Evolutionary conservation across 2,113 vertebrate species (phyloP).

Genomic region (Siniperca chuatsi): DNA sequence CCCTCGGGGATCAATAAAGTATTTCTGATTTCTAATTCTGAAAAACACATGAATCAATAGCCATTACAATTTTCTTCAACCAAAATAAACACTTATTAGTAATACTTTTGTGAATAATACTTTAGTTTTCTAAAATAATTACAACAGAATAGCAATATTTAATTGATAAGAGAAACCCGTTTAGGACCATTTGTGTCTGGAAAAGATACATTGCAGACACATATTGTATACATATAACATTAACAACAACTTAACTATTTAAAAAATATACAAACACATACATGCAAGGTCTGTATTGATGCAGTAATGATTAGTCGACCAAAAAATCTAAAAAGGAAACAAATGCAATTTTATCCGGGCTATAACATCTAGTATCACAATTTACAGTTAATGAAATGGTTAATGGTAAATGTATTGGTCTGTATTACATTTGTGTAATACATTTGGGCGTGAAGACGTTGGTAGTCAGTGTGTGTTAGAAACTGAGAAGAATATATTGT

Average conservation of each 20-base stretch:
- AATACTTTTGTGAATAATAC: not conserved
- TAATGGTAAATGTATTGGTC: no score
- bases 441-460: no score
- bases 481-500: no score
- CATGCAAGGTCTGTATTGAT: not conserved
- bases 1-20: no score
- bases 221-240: not conserved
- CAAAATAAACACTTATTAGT: not conserved
- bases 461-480: no score
- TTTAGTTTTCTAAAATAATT: not conserved
- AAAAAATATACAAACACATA: not conserved
- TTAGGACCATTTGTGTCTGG: not conserved
- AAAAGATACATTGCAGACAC: no score
- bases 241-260: not conserved
- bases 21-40: no score
- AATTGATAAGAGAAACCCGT: not conserved
- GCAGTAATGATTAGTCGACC: not conserved
- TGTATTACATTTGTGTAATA: no score
- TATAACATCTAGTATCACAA: no score
- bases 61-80: not conserved
- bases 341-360: no score
- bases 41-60: not conserved
- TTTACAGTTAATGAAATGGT: no score
- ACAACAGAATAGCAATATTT: not conserved
- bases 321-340: no score